A percentile compares a stretch with the other conserved stretches of the same genome.
Conservation (phyloP, 2,797 vertebrate species). For the Hippoglossus hippoglossus region DNA sequence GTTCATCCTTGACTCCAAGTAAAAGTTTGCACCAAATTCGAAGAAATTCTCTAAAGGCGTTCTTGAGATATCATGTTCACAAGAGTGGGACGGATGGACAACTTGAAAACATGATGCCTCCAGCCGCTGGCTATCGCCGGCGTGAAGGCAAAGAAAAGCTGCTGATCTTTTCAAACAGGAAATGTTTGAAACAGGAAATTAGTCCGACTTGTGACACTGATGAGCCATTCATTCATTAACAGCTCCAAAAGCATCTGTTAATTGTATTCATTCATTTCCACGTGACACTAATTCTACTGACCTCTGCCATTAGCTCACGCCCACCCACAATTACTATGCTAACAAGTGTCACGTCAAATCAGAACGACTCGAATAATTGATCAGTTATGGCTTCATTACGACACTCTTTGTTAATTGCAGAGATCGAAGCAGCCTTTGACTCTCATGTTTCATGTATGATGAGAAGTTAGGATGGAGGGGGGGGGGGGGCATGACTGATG, state of each 20-base stretch:
- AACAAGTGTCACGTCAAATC: slow-evolving; percentile 43
- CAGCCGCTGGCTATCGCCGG: too few species aligned
- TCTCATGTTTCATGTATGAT: slow-evolving; percentile 29
- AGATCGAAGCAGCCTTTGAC: slow-evolving; percentile 32
- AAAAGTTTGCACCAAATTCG: too few species aligned
- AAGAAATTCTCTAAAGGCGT: too few species aligned
- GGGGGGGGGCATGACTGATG: slow-evolving; percentile 21
- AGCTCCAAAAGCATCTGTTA: not conserved
- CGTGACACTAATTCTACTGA: slow-evolving; percentile 32
- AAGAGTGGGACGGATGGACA: too few species aligned
- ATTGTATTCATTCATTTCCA: not conserved
- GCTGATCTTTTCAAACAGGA: not conserved
- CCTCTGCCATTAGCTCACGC: slow-evolving; percentile 14
- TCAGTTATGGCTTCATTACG: slow-evolving; percentile 50
- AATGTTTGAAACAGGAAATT: not conserved
- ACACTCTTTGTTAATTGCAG: slow-evolving; percentile 34
- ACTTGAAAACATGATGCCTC: too few species aligned
- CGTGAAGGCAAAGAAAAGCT: not conserved
- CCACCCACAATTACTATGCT: slow-evolving; percentile 14
- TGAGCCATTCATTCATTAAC: not conserved
- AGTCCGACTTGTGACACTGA: not conserved
- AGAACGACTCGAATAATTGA: slow-evolving; percentile 54
- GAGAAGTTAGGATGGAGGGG: slow-evolving; percentile 2
- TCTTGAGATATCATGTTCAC: too few species aligned
- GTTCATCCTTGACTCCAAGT: too few species aligned